phyloP scores from a whole-genome alignment of 1,140 invertebrate genomes.

The Brachionus koreanus region DNA sequence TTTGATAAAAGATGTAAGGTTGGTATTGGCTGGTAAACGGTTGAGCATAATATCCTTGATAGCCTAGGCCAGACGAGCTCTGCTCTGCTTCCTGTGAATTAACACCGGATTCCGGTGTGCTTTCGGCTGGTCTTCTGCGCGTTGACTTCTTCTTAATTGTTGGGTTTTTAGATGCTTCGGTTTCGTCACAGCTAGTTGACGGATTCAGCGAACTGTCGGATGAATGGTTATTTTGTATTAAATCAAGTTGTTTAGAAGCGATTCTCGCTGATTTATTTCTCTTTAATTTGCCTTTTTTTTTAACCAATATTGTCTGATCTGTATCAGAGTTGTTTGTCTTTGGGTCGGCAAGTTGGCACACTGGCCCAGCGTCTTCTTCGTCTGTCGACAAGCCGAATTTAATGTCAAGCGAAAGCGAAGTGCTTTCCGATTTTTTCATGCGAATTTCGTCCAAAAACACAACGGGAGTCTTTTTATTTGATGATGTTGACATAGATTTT shows the following conservation, averaged over 20 bases:
- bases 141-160: not conserved
- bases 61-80: not conserved
- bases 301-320: not conserved
- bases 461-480: not conserved
- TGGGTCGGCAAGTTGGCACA: not conserved
- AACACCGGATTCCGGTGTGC: not conserved
- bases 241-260: not conserved
- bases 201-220: not conserved
- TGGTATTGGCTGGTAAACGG: not conserved
- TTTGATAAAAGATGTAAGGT: not conserved
- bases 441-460: not conserved
- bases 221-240: not conserved
- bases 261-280: not conserved
- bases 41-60: not conserved
- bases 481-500: not conserved
- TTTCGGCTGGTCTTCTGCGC: not conserved
- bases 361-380: not conserved
- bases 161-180: not conserved
- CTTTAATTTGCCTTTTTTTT: not conserved
- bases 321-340: constrained; percentile 13
- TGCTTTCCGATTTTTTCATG: not conserved
- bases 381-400: not conserved
- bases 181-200: not conserved
- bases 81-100: not conserved
- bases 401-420: not conserved